These are phyloP conservation scores for Platysternon megacephalum DNA, from an alignment of 2,113 vertebrate species.

Conservation along the genomic window DNA sequence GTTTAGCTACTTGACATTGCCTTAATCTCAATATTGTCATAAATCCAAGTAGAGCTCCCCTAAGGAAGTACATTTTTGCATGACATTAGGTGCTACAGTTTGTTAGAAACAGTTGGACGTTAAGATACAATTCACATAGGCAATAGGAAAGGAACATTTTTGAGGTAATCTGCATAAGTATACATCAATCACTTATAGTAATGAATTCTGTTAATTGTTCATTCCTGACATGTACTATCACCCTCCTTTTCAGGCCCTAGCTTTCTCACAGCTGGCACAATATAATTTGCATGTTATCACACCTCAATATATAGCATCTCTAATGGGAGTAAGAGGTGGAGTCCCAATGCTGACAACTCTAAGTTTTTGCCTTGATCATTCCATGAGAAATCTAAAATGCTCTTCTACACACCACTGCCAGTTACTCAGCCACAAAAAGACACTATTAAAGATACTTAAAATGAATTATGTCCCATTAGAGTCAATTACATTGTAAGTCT, in stretches of 20 bases:
- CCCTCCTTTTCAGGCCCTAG: neutral
- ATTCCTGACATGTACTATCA: neutral
- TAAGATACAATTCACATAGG: neutral
- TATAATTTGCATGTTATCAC: neutral
- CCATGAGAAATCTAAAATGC: conserved; percentile 12
- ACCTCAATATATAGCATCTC: neutral
- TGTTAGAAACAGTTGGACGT: neutral
- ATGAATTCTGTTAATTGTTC: neutral
- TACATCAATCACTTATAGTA: neutral
- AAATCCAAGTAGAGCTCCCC: neutral
- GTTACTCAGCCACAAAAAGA: conserved; percentile 11
- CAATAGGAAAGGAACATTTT: neutral
- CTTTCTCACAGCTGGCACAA: neutral
- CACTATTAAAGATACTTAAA: neutral
- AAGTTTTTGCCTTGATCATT: neutral
- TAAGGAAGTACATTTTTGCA: neutral
- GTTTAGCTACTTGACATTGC: neutral
- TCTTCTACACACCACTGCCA: neutral
- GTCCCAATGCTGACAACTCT: neutral
- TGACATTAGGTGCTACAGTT: neutral
- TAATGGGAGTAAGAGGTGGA: neutral
- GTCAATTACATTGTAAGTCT: neutral
- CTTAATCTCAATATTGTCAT: neutral
- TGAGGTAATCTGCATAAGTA: neutral
- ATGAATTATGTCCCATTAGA: neutral